Evolutionary conservation across 2,888 invertebrate species (phyloP).

Genomic region (Orthosia incerta): DNA sequence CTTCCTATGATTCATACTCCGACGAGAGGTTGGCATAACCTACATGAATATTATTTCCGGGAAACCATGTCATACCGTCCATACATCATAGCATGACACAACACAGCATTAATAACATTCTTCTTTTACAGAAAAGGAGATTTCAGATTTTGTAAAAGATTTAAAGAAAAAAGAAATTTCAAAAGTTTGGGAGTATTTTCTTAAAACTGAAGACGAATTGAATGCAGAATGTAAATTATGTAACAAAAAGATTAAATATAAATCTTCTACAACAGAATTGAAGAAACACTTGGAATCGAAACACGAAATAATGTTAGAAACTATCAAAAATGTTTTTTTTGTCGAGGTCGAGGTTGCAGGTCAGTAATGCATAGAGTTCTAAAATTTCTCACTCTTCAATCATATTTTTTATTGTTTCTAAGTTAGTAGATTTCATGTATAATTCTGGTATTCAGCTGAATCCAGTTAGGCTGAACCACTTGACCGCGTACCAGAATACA

Average conservation of each 20-base stretch:
- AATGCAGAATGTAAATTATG: constrained; percentile 13
- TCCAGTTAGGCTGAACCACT: too few relatives aligned
- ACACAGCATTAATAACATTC: too few relatives aligned
- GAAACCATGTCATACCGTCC: too few relatives aligned
- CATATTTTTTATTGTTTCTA: neutral
- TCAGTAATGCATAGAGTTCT: neutral
- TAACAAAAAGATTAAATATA: neutral
- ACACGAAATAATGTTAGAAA: constrained; percentile 17
- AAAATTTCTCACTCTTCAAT: neutral
- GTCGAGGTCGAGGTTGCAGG: neutral
- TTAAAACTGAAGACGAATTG: neutral
- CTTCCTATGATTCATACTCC: too few relatives aligned
- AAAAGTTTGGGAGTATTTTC: constrained; percentile 4
- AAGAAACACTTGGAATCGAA: constrained; percentile 2
- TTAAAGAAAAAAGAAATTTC: constrained; percentile 7
- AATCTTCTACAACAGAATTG: neutral
- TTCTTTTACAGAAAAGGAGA: constrained; percentile 2
- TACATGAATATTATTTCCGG: too few relatives aligned
- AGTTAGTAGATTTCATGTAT: too few relatives aligned
- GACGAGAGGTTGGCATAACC: too few relatives aligned
- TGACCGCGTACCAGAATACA: too few relatives aligned
- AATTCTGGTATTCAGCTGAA: too few relatives aligned
- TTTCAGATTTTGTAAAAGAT: neutral
- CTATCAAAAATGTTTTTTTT: neutral
- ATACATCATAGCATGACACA: too few relatives aligned